Conservation (phyloP, 2,797 vertebrate genomes). For the Sebastes goodei region DNA sequence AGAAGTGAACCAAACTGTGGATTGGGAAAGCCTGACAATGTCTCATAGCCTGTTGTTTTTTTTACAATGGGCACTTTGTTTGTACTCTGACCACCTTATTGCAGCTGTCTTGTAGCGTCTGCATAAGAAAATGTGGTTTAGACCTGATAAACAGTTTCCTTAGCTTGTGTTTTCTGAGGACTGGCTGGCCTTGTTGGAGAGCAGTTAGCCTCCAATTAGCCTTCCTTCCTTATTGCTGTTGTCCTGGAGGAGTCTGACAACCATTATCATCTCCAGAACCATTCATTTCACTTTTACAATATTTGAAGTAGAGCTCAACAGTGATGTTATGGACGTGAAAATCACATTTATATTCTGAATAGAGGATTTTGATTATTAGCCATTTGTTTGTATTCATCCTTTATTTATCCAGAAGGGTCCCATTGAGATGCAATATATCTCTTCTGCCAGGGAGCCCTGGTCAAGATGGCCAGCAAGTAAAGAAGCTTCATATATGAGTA, state of each 20-base stretch:
- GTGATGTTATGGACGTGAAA: accelerated
- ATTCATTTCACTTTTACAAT: neutral
- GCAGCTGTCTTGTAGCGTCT: neutral
- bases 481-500: too few species aligned
- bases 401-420: too few species aligned
- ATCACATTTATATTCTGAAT: too few species aligned
- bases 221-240: conserved; percentile 35
- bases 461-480: too few species aligned
- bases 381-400: too few species aligned
- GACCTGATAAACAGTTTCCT: conserved; percentile 18
- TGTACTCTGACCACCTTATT: neutral
- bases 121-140: conserved; percentile 4
- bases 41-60: neutral
- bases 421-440: too few species aligned
- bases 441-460: accelerated
- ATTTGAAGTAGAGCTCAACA: neutral
- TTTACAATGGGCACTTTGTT: neutral
- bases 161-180: conserved; percentile 15
- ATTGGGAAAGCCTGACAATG: neutral
- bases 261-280: conserved; percentile 26
- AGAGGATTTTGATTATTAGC: too few species aligned
- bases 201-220: conserved; percentile 47
- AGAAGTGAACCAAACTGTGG: neutral
- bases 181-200: conserved; percentile 29
- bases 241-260: conserved; percentile 35